Evolutionary conservation across 2,888 invertebrate species (phyloP).

Genomic region (Mesoligia furuncula): DNA sequence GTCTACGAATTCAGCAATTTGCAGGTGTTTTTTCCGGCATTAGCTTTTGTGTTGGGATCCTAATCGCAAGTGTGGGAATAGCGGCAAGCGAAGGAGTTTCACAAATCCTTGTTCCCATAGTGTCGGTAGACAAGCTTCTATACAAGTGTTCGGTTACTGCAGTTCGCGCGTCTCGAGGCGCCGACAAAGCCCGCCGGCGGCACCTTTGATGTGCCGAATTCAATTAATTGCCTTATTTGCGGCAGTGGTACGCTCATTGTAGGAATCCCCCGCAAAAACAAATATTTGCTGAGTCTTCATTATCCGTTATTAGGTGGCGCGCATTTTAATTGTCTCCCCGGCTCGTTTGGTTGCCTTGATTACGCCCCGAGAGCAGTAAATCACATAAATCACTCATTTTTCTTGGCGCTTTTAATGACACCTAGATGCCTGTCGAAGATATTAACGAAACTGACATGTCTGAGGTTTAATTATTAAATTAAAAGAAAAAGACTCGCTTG

Average conservation of each 20-base stretch:
- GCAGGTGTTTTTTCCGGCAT: slow-evolving; percentile 72
- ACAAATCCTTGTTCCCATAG: slow-evolving; percentile 48
- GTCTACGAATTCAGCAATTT: slow-evolving; percentile 64
- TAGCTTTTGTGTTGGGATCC: slow-evolving; percentile 65
- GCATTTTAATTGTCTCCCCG: slow-evolving; percentile 78
- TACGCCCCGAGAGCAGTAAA: slow-evolving; percentile 41
- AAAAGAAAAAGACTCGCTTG: slow-evolving; percentile 3
- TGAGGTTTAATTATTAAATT: slow-evolving; percentile 18
- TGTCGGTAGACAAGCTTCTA: slow-evolving; percentile 70
- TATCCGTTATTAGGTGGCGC: slow-evolving; percentile 86
- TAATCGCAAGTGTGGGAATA: slow-evolving; percentile 74
- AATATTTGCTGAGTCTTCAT: slow-evolving; percentile 88
- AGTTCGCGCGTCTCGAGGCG: slow-evolving; percentile 74
- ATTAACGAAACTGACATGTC: slow-evolving; percentile 26
- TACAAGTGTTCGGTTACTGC: slow-evolving; percentile 85
- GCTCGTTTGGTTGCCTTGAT: slow-evolving; percentile 57
- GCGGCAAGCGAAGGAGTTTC: slow-evolving; percentile 72
- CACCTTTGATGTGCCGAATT: slow-evolving; percentile 89
- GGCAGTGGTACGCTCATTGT: slow-evolving; percentile 80
- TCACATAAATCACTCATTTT: slow-evolving; percentile 60
- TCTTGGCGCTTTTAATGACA: slow-evolving; percentile 44
- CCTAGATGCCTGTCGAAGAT: slow-evolving; percentile 36
- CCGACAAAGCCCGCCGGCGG: slow-evolving; percentile 87
- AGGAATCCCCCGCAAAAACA: slow-evolving; percentile 88
- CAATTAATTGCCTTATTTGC: slow-evolving; percentile 90